Evolutionary conservation across 2,113 vertebrate species (phyloP).

Genomic region (Cheirogaleus medius): DNA sequence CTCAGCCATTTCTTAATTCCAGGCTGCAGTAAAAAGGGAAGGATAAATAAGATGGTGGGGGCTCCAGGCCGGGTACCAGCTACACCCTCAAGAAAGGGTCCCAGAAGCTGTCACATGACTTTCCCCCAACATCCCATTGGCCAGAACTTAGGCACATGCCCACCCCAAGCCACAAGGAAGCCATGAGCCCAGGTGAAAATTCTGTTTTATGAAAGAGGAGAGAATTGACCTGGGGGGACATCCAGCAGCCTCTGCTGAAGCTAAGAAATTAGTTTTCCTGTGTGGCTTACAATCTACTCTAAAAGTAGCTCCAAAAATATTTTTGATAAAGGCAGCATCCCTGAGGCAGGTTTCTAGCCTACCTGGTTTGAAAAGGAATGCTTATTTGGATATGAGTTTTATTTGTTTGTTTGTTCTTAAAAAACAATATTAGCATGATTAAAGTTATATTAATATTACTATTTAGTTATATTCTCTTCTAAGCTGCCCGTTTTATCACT

Average conservation of each 20-base stretch:
- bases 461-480: neutral
- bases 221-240: neutral
- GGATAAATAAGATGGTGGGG: neutral
- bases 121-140: neutral
- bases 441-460: neutral
- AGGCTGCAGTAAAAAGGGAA: neutral
- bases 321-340: neutral
- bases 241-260: neutral
- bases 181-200: neutral
- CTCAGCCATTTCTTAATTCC: neutral
- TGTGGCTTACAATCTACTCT: neutral
- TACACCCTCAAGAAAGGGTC: neutral
- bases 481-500: neutral
- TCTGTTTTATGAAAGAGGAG: neutral
- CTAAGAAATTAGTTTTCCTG: neutral
- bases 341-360: neutral
- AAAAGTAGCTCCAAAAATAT: neutral
- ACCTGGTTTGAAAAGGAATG: neutral
- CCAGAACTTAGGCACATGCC: neutral
- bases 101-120: neutral
- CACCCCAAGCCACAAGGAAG: neutral
- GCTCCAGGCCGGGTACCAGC: rapidly evolving
- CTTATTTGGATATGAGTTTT: neutral
- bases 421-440: neutral
- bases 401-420: neutral